Base-by-base conservation (phyloP, 2,888 invertebrate genomes). In the Bembecia ichneumoniformis region DNA sequence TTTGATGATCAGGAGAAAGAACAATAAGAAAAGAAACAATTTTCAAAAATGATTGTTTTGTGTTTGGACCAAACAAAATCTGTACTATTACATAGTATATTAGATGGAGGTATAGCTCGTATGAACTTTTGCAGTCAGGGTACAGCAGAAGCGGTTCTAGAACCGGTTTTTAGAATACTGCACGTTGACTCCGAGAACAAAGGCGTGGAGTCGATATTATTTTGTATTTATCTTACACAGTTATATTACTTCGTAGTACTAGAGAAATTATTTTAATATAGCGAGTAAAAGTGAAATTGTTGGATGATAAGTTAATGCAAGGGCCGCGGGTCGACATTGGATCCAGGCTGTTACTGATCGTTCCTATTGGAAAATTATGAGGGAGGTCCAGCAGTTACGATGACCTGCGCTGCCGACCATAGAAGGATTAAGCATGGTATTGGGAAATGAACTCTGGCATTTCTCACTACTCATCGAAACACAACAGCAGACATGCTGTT, bases 81-180 rank as follows among this genome's bases (percentile, higher is more conserved):
- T 71, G 69, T 70, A 74, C 64, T 71, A 70, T 71, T 67, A 69
- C 67, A 58, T 64, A 66, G 63, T 68, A 66, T 62, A 70, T 67
- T 70, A 73, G 68, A 72, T 56, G 56, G 64, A 56, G 58, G 65
- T 74, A 71, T 71, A 77, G 28, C 69, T 74, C 73, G 71, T 72
- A 79, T 81, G 80, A 80, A 81, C 78, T 77, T 78, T 80, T 74
- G 78, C 77, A 71, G 71, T 57, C 59, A 55, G 59, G 64, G 73
- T 68, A 71, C 64, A 67, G 74, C 64, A 71, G 73, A 66, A 76
- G 78, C 74, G 69, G 76, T 66, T 64, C 63, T 62, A 47, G 46
- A 70, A 82, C 82, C 82, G 80, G 81, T 81, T 78, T 63, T 56
- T 58, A 59, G 68, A 68, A 64, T 68, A 71, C 68, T 68, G 71